These are phyloP conservation scores for Pyrocephalus nanus DNA, from an alignment of 2,797 vertebrate species.

Conservation along the genomic window DNA sequence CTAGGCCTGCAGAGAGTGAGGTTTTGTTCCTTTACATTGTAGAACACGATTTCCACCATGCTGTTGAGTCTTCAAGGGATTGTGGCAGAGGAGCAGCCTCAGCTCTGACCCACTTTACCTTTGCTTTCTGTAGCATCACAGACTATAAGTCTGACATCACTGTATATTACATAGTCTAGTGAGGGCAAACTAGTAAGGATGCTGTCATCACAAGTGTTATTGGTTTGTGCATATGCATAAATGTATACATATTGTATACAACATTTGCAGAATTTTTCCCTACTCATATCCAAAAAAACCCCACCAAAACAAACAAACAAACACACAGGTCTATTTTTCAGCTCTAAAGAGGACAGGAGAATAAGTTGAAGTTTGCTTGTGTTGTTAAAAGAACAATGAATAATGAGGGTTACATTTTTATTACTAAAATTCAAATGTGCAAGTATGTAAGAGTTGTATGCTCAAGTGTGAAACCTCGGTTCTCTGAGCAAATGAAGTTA, in stretches of 20 bases:
- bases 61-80: neutral
- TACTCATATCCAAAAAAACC: neutral
- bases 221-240: neutral
- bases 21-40: neutral
- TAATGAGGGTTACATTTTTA: neutral
- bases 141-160: neutral
- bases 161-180: neutral
- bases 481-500: neutral
- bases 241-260: neutral
- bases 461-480: neutral
- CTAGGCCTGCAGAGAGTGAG: neutral
- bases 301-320: too few relatives aligned
- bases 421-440: neutral
- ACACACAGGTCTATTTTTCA: neutral
- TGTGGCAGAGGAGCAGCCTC: neutral
- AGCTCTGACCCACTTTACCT: neutral
- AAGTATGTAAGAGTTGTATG: neutral
- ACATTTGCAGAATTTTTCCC: neutral
- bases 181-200: neutral
- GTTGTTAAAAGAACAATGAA: neutral
- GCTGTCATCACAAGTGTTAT: neutral
- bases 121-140: neutral
- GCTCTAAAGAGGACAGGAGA: neutral
- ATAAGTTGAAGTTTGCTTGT: neutral
- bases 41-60: neutral